Conservation (phyloP, 2,888 invertebrate genomes). For the Ormyrus rosae region DNA sequence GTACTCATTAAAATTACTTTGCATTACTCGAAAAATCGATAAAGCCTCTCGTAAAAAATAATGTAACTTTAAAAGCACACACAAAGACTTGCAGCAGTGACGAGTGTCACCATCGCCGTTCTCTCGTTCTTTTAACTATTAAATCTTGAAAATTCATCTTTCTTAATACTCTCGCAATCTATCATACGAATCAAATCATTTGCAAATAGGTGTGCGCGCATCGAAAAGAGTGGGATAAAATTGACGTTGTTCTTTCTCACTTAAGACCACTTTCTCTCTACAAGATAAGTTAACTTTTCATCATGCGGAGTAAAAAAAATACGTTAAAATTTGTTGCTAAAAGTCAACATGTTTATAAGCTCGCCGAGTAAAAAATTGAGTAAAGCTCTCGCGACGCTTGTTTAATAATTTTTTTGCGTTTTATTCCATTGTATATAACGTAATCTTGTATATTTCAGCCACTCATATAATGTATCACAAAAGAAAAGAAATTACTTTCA, state of each 20-base stretch:
- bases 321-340: conserved; percentile 45
- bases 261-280: conserved; percentile 23
- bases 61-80: conserved; percentile 55
- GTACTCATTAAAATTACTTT: conserved; percentile 31
- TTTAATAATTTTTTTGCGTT: conserved; percentile 15
- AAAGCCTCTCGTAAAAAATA: conserved; percentile 58
- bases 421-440: conserved; percentile 47
- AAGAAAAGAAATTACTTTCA: conserved; percentile 53
- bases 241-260: conserved; percentile 44
- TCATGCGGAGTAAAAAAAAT: conserved; percentile 52
- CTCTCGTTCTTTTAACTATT: conserved; percentile 18
- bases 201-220: conserved; percentile 5
- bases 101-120: conserved; percentile 8
- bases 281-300: conserved; percentile 39
- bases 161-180: conserved; percentile 34
- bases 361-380: conserved; percentile 53
- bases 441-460: conserved; percentile 42
- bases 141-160: conserved; percentile 51
- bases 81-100: conserved; percentile 40
- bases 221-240: conserved; percentile 37
- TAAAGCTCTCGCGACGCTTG: conserved; percentile 44
- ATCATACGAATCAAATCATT: conserved; percentile 41
- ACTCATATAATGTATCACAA: conserved; percentile 48
- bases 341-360: conserved; percentile 39
- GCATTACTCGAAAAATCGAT: conserved; percentile 40